Conservation (phyloP, 2,113 vertebrate species). For the Phylloscopus whistleri region DNA sequence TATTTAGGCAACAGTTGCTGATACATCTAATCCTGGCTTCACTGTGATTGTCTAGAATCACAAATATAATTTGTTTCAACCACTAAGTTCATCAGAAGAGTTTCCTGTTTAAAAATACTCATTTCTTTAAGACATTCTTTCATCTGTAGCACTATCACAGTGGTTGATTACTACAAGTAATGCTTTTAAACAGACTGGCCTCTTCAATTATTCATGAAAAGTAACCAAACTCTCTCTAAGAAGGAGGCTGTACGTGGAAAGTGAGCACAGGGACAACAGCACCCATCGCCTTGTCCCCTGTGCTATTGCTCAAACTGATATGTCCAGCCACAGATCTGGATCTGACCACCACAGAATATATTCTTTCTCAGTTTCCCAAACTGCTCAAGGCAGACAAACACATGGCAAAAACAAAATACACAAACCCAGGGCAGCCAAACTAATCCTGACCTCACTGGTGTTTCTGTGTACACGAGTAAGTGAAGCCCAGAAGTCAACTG, state of each 20-base stretch:
- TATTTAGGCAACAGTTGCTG: not conserved
- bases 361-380: not conserved
- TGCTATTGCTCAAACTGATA: accelerated
- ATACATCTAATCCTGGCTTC: not conserved
- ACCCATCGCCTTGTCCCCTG: accelerated
- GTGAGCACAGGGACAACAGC: not conserved
- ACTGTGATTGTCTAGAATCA: not conserved
- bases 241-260: not conserved
- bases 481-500: not conserved
- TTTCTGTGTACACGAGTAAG: not conserved
- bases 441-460: not conserved
- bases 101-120: not conserved
- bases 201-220: not conserved
- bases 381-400: not conserved
- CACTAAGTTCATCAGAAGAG: not conserved
- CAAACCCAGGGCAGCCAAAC: not conserved
- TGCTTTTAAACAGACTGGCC: not conserved
- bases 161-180: not conserved
- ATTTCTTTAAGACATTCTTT: not conserved
- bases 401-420: not conserved
- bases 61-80: not conserved
- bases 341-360: not conserved
- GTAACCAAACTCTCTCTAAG: not conserved
- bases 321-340: accelerated
- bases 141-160: not conserved